These are phyloP conservation scores for Pelecanoides urinatrix DNA, from an alignment of 2,113 vertebrate genomes.

Conservation along the genomic window DNA sequence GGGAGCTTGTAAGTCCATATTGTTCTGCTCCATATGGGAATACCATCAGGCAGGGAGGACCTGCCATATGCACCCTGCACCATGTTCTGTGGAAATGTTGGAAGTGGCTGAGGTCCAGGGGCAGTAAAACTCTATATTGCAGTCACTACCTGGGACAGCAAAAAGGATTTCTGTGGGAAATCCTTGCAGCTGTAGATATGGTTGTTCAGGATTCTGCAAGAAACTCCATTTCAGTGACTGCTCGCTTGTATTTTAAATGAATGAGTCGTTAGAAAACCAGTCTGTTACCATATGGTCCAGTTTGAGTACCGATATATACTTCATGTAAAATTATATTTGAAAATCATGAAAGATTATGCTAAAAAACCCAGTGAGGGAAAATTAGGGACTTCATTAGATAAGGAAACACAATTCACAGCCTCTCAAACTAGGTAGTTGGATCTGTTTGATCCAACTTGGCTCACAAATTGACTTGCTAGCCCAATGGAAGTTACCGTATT, in stretches of 20 bases:
- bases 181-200: not conserved
- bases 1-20: not conserved
- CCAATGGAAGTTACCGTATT: not conserved
- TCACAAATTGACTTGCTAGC: not conserved
- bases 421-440: not conserved
- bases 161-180: not conserved
- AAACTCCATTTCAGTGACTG: not conserved
- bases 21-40: not conserved
- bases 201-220: not conserved
- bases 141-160: not conserved
- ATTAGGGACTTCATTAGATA: not conserved
- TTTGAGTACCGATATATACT: not conserved
- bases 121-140: not conserved
- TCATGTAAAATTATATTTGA: not conserved
- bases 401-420: not conserved
- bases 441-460: not conserved
- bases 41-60: not conserved
- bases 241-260: not conserved
- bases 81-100: not conserved
- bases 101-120: not conserved
- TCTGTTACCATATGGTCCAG: not conserved
- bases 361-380: not conserved
- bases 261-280: not conserved
- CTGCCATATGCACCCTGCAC: accelerated
- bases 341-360: not conserved